Percentiles rank a stretch among this genome's conserved stretches.
Conservation (phyloP, 2,113 vertebrate genomes). For the Phrynosoma blainvillii region DNA sequence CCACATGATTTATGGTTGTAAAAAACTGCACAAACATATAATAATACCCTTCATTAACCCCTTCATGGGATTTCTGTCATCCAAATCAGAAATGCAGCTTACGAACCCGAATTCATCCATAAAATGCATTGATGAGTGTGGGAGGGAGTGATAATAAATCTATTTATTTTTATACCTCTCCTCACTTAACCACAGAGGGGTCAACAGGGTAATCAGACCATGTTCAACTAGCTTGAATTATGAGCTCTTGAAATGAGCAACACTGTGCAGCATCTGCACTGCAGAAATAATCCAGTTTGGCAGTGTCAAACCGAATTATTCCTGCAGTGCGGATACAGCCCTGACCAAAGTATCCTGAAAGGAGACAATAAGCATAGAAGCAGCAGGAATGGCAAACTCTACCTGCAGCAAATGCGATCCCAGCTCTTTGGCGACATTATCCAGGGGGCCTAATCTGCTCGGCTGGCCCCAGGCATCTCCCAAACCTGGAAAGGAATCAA, state of each 20-base stretch:
- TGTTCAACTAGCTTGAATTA: neutral
- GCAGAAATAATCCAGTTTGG: neutral
- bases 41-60: neutral
- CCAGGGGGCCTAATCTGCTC: constrained; percentile 81
- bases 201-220: neutral
- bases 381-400: constrained; percentile 16
- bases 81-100: neutral
- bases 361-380: neutral
- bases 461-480: constrained; percentile 91
- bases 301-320: neutral
- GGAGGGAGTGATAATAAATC: neutral
- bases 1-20: neutral
- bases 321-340: neutral
- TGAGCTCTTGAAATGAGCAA: neutral
- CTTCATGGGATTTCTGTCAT: neutral
- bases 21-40: neutral
- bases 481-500: constrained; percentile 77
- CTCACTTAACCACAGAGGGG: neutral
- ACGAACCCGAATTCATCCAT: neutral
- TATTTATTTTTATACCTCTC: neutral
- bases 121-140: neutral
- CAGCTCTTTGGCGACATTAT: constrained; percentile 90
- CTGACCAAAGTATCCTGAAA: accelerated
- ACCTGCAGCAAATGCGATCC: constrained; percentile 94
- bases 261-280: neutral